Evolutionary conservation across 2,113 vertebrate species (phyloP), one percentile per base, ranked within the genome.

Genomic region (Pygoscelis adeliae): DNA sequence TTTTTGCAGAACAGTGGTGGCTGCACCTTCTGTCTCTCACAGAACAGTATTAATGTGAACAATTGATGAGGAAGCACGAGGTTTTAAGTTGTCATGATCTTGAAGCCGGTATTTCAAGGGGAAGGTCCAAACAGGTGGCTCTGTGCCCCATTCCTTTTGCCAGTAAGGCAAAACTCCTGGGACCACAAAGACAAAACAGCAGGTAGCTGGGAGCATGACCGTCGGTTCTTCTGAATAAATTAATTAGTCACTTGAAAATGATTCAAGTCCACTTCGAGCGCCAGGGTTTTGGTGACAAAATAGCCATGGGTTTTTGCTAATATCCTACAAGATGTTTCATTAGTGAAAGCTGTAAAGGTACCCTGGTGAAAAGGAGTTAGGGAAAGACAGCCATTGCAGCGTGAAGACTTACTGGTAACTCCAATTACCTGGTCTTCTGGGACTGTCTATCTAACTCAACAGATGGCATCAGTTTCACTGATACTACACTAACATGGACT

Each of bases 391-490:
- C 12, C 2, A 0, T 32, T 74, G 36, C 38, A 65, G 32, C 36
- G 40, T 20, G 14, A 34, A 38, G 72, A 40, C 29, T 87, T 47
- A 63, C n/a, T 25, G 58, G 38, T 29, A 73, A 66, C 17, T 42
- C 34, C 47, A 85, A 8, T 9, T 12, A 19, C 62, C 11, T 0
- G 5, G 4, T 52, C 36, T 74, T 59, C 42, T 84, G 67, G n/a
- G 23, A 59, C n/a, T 89, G 5, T 78, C 62, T 81, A 0, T 92
- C 66, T 47, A 62, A 82, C 90, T 77, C 90, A 50, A 96, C 96
- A 99, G 99, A 98, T 87, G 98, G 98, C 5, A 97, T 98, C 67
- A 96, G 61, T 74, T 98, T 99, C 94, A 98, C 97, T 0, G 47
- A 93, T 10, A 82, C 96, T 13, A 40, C 34, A 0, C 96, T 99